phyloP scores from a whole-genome alignment of 1,140 invertebrate genomes.

The Cherax quadricarinatus region DNA sequence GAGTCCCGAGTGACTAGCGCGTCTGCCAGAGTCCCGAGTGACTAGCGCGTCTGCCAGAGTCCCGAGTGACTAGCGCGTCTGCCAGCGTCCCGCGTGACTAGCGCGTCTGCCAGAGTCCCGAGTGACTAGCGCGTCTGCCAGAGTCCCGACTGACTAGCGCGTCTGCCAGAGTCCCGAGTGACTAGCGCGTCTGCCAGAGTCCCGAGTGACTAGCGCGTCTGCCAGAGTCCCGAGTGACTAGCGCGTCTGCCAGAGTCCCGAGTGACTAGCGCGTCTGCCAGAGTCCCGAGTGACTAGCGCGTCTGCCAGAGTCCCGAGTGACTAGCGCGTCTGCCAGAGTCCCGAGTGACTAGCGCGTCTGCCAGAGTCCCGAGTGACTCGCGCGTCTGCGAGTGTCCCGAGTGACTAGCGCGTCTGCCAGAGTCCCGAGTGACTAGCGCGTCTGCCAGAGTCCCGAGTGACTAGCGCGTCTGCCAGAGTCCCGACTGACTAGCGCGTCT shows the following conservation, averaged over 20 bases:
- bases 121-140: neutral
- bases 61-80: too few relatives aligned
- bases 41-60: too few relatives aligned
- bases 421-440: neutral
- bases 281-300: too few relatives aligned
- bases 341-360: neutral
- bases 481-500: neutral
- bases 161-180: neutral
- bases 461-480: neutral
- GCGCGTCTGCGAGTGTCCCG: too few relatives aligned
- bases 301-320: neutral
- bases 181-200: neutral
- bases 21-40: too few relatives aligned
- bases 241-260: too few relatives aligned
- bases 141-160: neutral
- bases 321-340: neutral
- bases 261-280: too few relatives aligned
- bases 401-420: neutral
- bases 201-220: neutral
- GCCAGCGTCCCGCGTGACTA: too few relatives aligned
- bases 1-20: neutral
- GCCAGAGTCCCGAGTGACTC: too few relatives aligned
- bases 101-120: neutral
- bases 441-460: too few relatives aligned
- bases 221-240: too few relatives aligned